These are phyloP conservation scores for Formica aserva DNA, from an alignment of 2,888 invertebrate species.

Conservation along the genomic window DNA sequence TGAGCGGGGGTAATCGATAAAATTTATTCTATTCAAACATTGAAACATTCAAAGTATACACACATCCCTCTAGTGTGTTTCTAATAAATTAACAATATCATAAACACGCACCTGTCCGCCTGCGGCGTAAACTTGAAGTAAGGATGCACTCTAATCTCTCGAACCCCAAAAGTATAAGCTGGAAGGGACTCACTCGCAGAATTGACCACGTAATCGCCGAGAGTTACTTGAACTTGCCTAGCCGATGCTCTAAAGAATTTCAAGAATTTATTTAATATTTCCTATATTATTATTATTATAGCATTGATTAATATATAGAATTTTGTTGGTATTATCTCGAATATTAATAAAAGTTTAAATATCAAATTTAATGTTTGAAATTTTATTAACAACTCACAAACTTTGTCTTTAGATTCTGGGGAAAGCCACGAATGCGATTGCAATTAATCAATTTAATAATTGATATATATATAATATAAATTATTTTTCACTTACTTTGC, in stretches of 20 bases:
- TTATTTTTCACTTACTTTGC: slow-evolving; percentile 87
- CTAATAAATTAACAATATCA: neutral
- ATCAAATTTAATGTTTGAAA: neutral
- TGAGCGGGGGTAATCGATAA: neutral
- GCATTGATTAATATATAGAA: neutral
- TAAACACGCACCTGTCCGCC: slow-evolving; percentile 88
- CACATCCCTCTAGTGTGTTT: neutral
- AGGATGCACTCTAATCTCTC: slow-evolving; percentile 95
- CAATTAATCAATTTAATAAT: slow-evolving; percentile 7
- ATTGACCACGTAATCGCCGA: slow-evolving; percentile 97
- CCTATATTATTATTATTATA: neutral
- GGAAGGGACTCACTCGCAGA: slow-evolving; percentile 96
- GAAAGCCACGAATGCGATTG: neutral
- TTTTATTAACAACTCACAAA: neutral
- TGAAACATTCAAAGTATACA: neutral
- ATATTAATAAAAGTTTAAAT: neutral
- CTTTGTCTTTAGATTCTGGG: neutral
- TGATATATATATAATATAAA: neutral
- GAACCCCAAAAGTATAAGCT: slow-evolving; percentile 96
- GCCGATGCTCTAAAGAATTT: slow-evolving; percentile 91
- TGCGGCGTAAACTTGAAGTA: slow-evolving; percentile 97
- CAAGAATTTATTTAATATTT: slow-evolving; percentile 8
- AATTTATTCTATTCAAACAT: neutral
- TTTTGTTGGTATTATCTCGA: neutral
- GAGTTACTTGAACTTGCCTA: slow-evolving; percentile 95